Evolutionary conservation across 2,888 invertebrate genomes (phyloP), one percentile per base, ranked within the genome.

Genomic region (Venustoraphidia nigricollis): DNA sequence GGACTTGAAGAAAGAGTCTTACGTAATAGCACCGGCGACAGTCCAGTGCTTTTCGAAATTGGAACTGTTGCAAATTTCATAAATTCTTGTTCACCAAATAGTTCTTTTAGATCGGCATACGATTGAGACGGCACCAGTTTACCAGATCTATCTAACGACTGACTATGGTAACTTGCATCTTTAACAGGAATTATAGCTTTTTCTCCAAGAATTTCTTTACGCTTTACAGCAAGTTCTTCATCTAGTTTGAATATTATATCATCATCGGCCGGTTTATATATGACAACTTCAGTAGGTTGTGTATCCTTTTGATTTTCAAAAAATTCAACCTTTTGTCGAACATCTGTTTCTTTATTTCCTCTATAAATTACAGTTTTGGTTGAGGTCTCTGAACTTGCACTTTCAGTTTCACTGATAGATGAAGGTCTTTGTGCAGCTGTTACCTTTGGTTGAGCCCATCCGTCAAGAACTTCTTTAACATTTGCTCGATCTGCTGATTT

Each of bases 231-330:
- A 27, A 27, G 27, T 6, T 27, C 27, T 27, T 27, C 27, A 27
- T 27, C 27, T 27, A 27, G 27, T 27, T 27, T 27, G 65, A 1
- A 70, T 69, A 59, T 63, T 62, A 10, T 61, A 51, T 66, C 65
- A 38, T 66, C 67, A 54, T 73, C 74, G 42, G 72, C 70, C 1
- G 74, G 70, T 42, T 62, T 64, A 64, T 68, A 61, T 45, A 67
- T 54, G 2, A 44, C 44, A 17, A 46, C 27, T 39, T 44, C 39
- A 8, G 64, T 64, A 2, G 67, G 67, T 45, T 68, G 72, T 54
- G 76, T 74, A 0, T 77, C 78, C 3, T 78, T 79, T 64, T 89
- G 88, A 60, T 78, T 79, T 64, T 89, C 88, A 60, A 87, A 89
- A 65, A 83, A 88, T 62, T 84, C 80, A 1, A 89, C 81, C 64